Evolutionary conservation across 2,797 vertebrate species (phyloP), one percentile per base, ranked within the genome.

Genomic region (Remorina albescens): DNA sequence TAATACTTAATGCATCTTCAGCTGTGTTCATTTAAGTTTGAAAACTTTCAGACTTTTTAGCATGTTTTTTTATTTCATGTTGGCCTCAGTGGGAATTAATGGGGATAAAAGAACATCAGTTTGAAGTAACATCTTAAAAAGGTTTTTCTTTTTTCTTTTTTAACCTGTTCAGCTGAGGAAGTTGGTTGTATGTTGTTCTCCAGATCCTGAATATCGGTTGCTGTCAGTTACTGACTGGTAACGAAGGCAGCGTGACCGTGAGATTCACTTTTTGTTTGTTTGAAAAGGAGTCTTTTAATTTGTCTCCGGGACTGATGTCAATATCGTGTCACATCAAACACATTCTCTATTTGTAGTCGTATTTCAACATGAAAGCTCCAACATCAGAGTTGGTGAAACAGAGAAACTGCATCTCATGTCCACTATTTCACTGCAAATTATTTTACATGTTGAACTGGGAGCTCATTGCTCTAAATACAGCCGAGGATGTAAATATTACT

Each of bases 271-370:
- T n/a, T n/a, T n/a, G n/a, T 30, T 50, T 51, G 55, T 71, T 69
- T 74, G 58, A 71, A 80, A 59, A 56, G 18, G 16, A 7, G 0
- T 71, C 37, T 71, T 68, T 68, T 50, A 49, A 49, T 68, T 46
- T 75, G 42, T 37, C 59, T 69, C 32, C 50, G 11, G 26, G 47
- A 41, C 23, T 67, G 26, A 72, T 46, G 51, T 81, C 66, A 76
- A 59, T 79, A 71, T 68, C 50, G 30, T 73, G 49, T 79, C 63
- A 71, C 63, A 81, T 86, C 50, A 81, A 79, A 72, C 63, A 41
- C 47, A 74, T 62, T 39, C 36, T 60, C 46, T 60, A 63, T 64
- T 83, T 75, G 13, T 36, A 25, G 36, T 63, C 2, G 0, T 61
- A 21, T 71, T 65, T 67, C 50, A 63, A 61, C 65, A 51, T 67